Evolutionary conservation across 2,797 vertebrate genomes (phyloP), one percentile per base, ranked within the genome.

Genomic region (Graptemys geographica): DNA sequence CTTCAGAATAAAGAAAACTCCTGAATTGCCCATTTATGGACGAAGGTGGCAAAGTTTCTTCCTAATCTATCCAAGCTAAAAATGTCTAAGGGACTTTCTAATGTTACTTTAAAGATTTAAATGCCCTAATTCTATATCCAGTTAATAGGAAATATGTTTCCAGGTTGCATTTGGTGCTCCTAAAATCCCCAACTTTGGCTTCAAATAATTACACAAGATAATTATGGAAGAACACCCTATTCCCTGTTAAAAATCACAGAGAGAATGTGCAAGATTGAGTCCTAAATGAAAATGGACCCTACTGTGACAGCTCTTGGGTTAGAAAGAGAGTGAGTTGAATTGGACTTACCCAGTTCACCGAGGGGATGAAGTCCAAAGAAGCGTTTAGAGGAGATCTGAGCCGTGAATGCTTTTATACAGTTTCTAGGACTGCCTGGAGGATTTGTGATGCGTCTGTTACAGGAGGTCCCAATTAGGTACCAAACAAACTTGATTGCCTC

Each of bases 371-470:
- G 86, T 5, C 3, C 4, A 5, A 74, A 90, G 76, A 21, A 49
- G 55, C 2, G 16, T 80, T 49, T 94, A 21, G n/a, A 76, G 88
- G 18, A 13, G 3, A 33, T 33, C 12, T 0, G 4, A n/a, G 28
- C 78, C 59, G 31, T 0, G 18, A 0, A 1, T 12, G 76, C 53
- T 95, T 96, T 96, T 96, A 96, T 96, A 84, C 21, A n/a, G n/a
- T 28, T 84, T 74, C n/a, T 19, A 21, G 62, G 6, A n/a, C 25
- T 7, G n/a, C 11, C 52, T 12, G 25, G 5, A 72, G 49, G 37
- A 18, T 79, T 18, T 6, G n/a, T 78, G 55, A 23, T 92, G 83
- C 44, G 44, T 79, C 21, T 5, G 1, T 33, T 37, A 81, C 65
- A 53, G 89, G 82, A 52, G 3, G 0, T 74, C 80, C 78, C 19